Conservation (phyloP, 2,113 vertebrate species). For the Neotoma lepida region DNA sequence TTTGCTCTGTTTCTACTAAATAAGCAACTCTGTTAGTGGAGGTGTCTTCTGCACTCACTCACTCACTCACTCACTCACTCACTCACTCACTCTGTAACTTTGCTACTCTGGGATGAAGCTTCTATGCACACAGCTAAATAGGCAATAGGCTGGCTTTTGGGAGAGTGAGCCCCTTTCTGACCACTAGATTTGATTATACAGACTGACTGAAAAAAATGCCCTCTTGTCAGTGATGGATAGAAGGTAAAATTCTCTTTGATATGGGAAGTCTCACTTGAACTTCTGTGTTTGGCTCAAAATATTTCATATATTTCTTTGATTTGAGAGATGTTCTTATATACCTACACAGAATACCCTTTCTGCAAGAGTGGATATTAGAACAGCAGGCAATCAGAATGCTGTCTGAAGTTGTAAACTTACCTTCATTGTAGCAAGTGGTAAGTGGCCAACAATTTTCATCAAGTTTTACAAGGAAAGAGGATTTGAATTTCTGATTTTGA, state of each 20-base stretch:
- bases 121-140: not conserved
- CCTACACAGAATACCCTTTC: not conserved
- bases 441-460: not conserved
- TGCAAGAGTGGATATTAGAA: not conserved
- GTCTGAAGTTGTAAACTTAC: not conserved
- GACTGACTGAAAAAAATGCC: not conserved
- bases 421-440: not conserved
- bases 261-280: not conserved
- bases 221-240: not conserved
- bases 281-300: constrained; percentile 34
- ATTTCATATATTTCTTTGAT: constrained; percentile 5
- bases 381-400: not conserved
- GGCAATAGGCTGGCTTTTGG: constrained; percentile 1
- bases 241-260: not conserved
- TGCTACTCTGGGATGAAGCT: not conserved
- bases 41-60: not conserved
- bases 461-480: not conserved
- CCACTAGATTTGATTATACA: not conserved
- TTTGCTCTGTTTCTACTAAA: not conserved
- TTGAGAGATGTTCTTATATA: not conserved
- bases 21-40: not conserved
- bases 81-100: not conserved
- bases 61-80: not conserved
- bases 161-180: not conserved
- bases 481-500: constrained; percentile 2